Base-by-base conservation (phyloP, 2,888 invertebrate genomes). In the Panorpa germanica region DNA sequence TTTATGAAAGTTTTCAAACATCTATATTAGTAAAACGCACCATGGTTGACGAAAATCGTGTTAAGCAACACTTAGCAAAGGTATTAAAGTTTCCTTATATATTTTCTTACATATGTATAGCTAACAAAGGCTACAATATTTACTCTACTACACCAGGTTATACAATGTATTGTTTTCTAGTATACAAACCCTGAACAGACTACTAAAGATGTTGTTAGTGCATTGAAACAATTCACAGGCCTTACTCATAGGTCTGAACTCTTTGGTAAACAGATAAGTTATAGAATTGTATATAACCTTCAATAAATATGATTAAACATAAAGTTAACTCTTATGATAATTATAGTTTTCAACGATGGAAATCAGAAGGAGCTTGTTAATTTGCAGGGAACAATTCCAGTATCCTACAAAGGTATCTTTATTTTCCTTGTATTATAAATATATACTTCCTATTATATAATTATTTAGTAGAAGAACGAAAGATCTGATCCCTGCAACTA, bases 361-460 rank as follows among this genome's bases (percentile, higher is more conserved):
- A 62, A 62, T 2, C 59, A 65, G 24, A 80, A 76, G 52, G 77
- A 85, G 33, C 58, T 95, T 38, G 62, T 90, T 21, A 80, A 78
- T 50, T 59, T 95, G 30, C 70, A 73, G 46, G 95, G 95, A 31
- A 95, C 93, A 5, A 83, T 95, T 44, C 95, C 93, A 24, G 86
- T 95, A 2, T 63, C 66, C 31, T 93, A 80, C 49, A 88, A 82
- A 69, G 82, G 86, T 57, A 60, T 48, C 32, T 5, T 32, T 29
- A 29, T 18, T 28, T 26, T n/a, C n/a, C n/a, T n/a, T n/a, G n/a
- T n/a, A n/a, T n/a, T n/a, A n/a, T n/a, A n/a, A n/a, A n/a, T n/a
- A n/a, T n/a, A n/a, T n/a, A n/a, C n/a, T n/a, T n/a, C n/a, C n/a
- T n/a, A n/a, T n/a, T 3, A 19, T 4, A 17, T 24, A 21, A 25